Conservation (phyloP, 1,140 invertebrate species). For the Asbolus verrucosus region DNA sequence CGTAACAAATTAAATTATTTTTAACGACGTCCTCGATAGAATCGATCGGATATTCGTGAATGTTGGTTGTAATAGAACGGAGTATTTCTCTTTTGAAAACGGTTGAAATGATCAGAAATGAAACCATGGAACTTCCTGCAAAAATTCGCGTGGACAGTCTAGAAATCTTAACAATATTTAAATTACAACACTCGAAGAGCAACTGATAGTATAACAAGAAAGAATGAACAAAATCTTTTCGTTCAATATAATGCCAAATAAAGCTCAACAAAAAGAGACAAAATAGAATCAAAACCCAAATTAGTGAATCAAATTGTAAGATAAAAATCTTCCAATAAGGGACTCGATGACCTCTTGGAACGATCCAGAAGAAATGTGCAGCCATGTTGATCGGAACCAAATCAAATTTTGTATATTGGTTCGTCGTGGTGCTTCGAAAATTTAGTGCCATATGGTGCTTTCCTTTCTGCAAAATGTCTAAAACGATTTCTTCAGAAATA, state of each 20-base stretch:
- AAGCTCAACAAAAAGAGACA: neutral
- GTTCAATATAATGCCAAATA: neutral
- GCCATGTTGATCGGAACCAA: neutral
- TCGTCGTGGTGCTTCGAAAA: neutral
- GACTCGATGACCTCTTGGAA: neutral
- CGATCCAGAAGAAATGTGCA: neutral
- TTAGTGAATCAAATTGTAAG: neutral
- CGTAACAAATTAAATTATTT: slow-evolving; percentile 7
- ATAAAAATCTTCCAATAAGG: neutral
- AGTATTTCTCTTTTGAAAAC: slow-evolving; percentile 8
- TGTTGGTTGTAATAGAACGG: neutral
- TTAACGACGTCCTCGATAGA: neutral
- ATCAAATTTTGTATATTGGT: neutral
- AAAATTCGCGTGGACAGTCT: neutral
- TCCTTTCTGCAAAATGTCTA: neutral
- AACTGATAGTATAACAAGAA: neutral
- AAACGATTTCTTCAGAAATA: neutral
- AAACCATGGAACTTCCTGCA: neutral
- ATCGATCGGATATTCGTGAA: neutral
- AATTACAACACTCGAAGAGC: slow-evolving; percentile 1
- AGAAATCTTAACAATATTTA: neutral
- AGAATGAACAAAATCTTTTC: neutral
- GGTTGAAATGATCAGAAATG: slow-evolving; percentile 6
- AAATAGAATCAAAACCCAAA: neutral
- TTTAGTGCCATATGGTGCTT: neutral